Conservation (phyloP, 2,797 vertebrate species). For the Austrolebias charrua region DNA sequence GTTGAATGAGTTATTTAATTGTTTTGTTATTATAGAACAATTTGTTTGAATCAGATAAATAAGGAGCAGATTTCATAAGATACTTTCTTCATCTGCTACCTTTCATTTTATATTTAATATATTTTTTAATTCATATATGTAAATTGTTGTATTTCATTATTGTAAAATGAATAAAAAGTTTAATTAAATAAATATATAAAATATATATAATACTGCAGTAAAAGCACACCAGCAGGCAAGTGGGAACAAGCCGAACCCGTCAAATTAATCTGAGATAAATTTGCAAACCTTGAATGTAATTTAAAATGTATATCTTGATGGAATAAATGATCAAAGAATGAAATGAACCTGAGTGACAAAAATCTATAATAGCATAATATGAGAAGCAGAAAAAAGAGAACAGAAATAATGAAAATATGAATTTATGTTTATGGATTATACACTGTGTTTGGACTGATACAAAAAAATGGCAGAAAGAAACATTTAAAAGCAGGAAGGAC, state of each 20-base stretch:
- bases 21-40: too few species aligned
- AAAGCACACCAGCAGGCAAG: constrained; percentile 49
- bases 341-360: constrained; percentile 48
- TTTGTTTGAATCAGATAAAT: too few species aligned
- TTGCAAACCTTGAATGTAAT: constrained; percentile 64
- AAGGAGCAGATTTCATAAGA: too few species aligned
- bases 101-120: too few species aligned
- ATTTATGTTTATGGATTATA: constrained; percentile 29
- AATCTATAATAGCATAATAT: constrained; percentile 36
- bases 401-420: constrained; percentile 3
- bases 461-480: constrained; percentile 33
- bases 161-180: too few species aligned
- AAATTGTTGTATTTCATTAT: too few species aligned
- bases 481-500: too few species aligned
- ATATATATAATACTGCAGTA: constrained; percentile 53
- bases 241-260: constrained; percentile 56
- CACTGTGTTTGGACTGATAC: constrained; percentile 43
- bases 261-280: constrained; percentile 65
- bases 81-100: too few species aligned
- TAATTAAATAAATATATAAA: too few species aligned
- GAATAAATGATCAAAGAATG: constrained; percentile 65
- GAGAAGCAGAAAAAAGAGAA: constrained; percentile 25
- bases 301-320: constrained; percentile 64
- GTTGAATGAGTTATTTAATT: too few species aligned
- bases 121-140: too few species aligned